These are phyloP conservation scores for Pithys albifrons DNA, from an alignment of 2,113 vertebrate genomes.

Conservation along the genomic window DNA sequence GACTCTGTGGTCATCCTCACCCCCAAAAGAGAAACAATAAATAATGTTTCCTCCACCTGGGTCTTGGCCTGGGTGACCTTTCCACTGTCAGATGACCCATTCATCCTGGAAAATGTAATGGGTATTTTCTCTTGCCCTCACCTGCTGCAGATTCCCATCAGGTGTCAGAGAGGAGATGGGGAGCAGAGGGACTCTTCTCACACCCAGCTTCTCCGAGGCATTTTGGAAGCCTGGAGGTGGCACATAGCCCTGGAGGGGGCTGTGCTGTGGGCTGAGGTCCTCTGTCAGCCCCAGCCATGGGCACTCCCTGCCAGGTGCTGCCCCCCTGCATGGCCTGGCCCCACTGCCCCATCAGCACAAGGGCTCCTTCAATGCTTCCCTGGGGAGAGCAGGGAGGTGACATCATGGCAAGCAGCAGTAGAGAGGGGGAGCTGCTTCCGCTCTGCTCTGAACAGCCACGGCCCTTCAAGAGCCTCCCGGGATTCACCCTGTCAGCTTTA, in stretches of 20 bases:
- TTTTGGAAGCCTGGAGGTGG: background rate
- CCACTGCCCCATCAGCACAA: accelerated
- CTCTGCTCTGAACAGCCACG: background rate
- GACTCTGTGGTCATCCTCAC: accelerated
- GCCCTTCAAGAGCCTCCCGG: background rate
- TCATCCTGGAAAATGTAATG: background rate
- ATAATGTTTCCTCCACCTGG: background rate
- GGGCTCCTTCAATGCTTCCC: background rate
- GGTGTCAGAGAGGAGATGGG: background rate
- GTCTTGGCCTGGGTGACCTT: background rate
- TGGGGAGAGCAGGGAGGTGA: background rate
- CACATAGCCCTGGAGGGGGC: background rate
- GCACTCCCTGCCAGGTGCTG: background rate
- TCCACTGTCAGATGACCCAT: background rate
- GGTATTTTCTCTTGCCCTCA: background rate
- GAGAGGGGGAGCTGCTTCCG: background rate
- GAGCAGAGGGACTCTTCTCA: accelerated
- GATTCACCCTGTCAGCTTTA: background rate
- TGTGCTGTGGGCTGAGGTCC: background rate
- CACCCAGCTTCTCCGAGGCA: accelerated
- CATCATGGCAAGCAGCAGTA: background rate
- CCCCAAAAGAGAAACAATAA: background rate
- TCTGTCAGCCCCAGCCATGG: background rate
- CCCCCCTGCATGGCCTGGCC: background rate
- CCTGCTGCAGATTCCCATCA: background rate